Conservation (phyloP, 2,797 vertebrate species). For the Phoxinus dragarum region DNA sequence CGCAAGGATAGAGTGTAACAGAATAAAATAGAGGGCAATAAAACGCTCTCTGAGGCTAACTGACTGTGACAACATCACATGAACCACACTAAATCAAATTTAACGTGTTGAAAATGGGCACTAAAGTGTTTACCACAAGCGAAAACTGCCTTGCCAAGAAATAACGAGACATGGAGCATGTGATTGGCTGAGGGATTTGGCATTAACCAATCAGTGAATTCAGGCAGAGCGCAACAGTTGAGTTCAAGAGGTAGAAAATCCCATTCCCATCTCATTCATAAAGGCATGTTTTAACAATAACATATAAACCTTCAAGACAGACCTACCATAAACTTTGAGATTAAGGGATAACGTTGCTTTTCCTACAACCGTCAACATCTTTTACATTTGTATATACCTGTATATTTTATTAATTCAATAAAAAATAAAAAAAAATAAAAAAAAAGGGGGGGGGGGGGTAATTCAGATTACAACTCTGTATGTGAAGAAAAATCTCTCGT, state of each 20-base stretch:
- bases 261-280: not conserved
- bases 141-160: not conserved
- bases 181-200: slow-evolving; percentile 21
- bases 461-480: not conserved
- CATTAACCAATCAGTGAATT: not conserved
- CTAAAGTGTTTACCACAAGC: slow-evolving; percentile 21
- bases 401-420: not conserved
- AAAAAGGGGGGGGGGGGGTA: not conserved
- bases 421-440: not conserved
- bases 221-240: not conserved
- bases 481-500: too few species aligned
- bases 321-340: not conserved
- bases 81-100: slow-evolving; percentile 37
- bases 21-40: slow-evolving; percentile 26
- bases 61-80: slow-evolving; percentile 32
- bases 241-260: not conserved
- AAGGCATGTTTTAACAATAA: not conserved
- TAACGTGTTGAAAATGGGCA: slow-evolving; percentile 31
- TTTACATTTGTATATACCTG: not conserved
- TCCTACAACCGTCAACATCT: not conserved
- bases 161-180: slow-evolving; percentile 14
- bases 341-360: not conserved
- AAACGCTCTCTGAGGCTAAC: slow-evolving; percentile 27
- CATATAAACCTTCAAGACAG: not conserved
- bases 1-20: slow-evolving; percentile 34